These are phyloP conservation scores for Myxocyprinus asiaticus DNA, from an alignment of 2,113 vertebrate genomes.

Conservation along the genomic window DNA sequence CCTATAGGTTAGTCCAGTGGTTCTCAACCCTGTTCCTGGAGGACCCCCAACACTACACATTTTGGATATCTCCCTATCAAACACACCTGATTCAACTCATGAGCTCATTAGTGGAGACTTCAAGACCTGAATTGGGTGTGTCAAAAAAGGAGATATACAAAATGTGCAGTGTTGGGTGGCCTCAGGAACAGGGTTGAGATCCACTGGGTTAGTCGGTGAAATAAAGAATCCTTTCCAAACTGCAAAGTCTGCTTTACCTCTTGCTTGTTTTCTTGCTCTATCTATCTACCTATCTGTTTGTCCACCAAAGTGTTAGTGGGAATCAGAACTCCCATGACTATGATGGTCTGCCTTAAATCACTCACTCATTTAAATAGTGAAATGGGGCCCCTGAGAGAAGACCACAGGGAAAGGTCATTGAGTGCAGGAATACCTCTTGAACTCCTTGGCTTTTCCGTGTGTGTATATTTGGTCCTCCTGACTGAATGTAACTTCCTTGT, in stretches of 20 bases:
- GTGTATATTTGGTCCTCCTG: constrained; percentile 32
- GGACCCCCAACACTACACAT: too few species aligned
- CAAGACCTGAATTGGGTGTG: too few species aligned
- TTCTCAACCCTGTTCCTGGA: too few species aligned
- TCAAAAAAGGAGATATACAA: too few species aligned
- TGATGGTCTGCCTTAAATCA: constrained; percentile 31
- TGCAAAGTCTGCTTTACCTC: not conserved
- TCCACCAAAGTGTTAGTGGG: constrained; percentile 47
- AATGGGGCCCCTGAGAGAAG: constrained; percentile 37
- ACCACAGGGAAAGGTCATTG: constrained; percentile 55
- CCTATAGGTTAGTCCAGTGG: not conserved
- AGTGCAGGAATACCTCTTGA: constrained; percentile 63
- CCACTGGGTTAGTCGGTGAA: not conserved
- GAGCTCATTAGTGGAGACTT: too few species aligned
- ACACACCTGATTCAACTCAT: too few species aligned
- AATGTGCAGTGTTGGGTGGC: too few species aligned
- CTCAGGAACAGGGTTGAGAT: too few species aligned
- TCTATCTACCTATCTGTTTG: constrained; percentile 37
- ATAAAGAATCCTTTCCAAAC: not conserved
- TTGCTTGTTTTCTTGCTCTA: too few species aligned
- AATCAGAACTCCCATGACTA: constrained; percentile 15
- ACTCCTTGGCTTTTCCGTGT: constrained; percentile 31
- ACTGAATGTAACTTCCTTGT: constrained; percentile 23
- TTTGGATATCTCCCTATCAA: too few species aligned
- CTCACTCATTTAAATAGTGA: not conserved